Conservation (phyloP, 2,888 invertebrate species). For the Eilema caniola region DNA sequence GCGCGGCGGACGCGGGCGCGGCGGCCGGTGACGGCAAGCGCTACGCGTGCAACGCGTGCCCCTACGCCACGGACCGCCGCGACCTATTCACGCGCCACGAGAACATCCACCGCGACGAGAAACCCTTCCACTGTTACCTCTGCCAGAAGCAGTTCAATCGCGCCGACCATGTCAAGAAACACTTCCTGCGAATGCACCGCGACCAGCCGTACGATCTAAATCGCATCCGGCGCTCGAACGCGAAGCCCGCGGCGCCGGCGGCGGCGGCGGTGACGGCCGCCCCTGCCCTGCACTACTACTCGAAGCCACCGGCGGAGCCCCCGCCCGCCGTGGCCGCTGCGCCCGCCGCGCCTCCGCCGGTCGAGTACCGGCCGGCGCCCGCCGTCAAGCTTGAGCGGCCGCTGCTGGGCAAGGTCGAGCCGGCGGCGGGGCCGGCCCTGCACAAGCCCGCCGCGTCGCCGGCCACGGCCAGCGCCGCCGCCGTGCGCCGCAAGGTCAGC, state of each 20-base stretch:
- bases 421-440: constrained; percentile 68
- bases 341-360: constrained; percentile 43
- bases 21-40: constrained; percentile 85
- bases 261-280: constrained; percentile 48
- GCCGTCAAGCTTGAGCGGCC: constrained; percentile 76
- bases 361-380: constrained; percentile 54
- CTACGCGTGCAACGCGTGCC: constrained; percentile 95
- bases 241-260: constrained; percentile 84
- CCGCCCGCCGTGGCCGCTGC: constrained; percentile 58
- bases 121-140: constrained; percentile 97
- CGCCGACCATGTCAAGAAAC: constrained; percentile 97
- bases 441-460: constrained; percentile 51
- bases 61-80: constrained; percentile 96
- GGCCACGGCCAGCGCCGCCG: constrained; percentile 37
- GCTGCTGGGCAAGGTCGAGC: constrained; percentile 73
- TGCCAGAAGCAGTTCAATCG: constrained; percentile 97
- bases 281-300: constrained; percentile 64
- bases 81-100: constrained; percentile 97
- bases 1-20: constrained; percentile 36
- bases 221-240: constrained; percentile 90
- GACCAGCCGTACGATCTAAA: constrained; percentile 95
- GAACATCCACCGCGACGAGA: constrained; percentile 97
- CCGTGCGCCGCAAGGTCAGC: constrained; percentile 59
- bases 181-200: constrained; percentile 96
- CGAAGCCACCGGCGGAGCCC: constrained; percentile 80